Conservation (phyloP, 2,113 vertebrate genomes). For the Tonatia bakeri region DNA sequence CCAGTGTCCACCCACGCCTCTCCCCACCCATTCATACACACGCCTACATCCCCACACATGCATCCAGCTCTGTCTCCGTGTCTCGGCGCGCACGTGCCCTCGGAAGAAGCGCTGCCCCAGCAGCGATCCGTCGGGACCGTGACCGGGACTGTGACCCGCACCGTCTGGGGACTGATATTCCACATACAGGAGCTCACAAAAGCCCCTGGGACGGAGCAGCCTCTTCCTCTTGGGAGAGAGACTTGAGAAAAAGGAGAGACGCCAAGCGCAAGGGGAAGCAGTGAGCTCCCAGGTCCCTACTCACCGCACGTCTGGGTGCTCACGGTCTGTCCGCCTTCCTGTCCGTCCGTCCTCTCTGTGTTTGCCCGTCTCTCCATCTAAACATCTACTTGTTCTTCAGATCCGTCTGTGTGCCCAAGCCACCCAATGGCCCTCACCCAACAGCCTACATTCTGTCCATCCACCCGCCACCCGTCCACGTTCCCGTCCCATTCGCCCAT, state of each 20-base stretch:
- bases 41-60: too few species aligned
- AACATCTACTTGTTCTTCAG: neutral
- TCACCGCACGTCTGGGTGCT: neutral
- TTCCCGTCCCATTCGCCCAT: neutral
- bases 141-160: neutral
- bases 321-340: neutral
- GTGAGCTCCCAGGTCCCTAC: neutral
- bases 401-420: neutral
- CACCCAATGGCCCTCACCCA: neutral
- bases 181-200: too few species aligned
- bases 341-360: neutral
- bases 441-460: neutral
- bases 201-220: too few species aligned
- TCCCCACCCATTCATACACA: too few species aligned
- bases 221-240: too few species aligned
- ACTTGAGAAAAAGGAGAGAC: too few species aligned
- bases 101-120: neutral
- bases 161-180: too few species aligned
- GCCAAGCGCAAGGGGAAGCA: accelerated
- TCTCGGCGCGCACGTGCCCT: neutral
- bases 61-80: neutral
- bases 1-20: too few species aligned
- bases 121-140: neutral
- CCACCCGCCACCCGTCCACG: neutral
- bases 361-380: neutral